Base-by-base conservation (phyloP, 1,140 invertebrate genomes). In the Pemphigus obesinymphae region DNA sequence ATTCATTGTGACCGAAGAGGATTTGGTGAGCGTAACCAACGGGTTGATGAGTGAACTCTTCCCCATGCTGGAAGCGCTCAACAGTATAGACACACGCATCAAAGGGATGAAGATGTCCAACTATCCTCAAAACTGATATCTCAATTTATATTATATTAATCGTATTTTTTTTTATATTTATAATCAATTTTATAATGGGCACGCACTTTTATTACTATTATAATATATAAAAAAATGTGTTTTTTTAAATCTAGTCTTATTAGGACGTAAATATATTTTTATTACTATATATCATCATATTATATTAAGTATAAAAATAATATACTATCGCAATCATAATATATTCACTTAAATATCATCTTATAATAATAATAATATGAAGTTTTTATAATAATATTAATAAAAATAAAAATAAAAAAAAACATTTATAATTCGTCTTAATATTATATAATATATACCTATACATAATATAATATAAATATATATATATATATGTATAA, bases 1-100 rank as follows among this genome's bases (percentile, higher is more conserved):
- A 17, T 82, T 82, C 34, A 50, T 82, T 15, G 63, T 80, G 48
- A 78, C 75, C n/a, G 82, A 82, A 45, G 72, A 80, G 31, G 82
- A 82, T 43, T 37, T 82, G 2, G 17, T 50, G 7, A 82, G 75
- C 37, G 75, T 82, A 50, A 75, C 73, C 3, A 70, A 66, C 13
- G 63, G 82, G 17, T 43, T 82, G 20, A 82, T 82, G 82, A 58
- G 61, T 13, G 82, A 82, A 68, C 29, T 82, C 2, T 78, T 55
- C 40, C 82, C 73, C 13, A 68, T 82, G 53, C 55, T 82, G 23
- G 82, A 76, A 68, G 73, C 82, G 3, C 34, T 82, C 4, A 82
- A 82, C 34, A 53, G 63, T 20, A 82, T 76, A 37, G 82, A 82
- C 23, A 53, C 61, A 4, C 73, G 75, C 1, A 70, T 82, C 0